Evolutionary conservation across 2,888 invertebrate species (phyloP), one percentile per base, ranked within the genome.

Genomic region (Lithophane socia): DNA sequence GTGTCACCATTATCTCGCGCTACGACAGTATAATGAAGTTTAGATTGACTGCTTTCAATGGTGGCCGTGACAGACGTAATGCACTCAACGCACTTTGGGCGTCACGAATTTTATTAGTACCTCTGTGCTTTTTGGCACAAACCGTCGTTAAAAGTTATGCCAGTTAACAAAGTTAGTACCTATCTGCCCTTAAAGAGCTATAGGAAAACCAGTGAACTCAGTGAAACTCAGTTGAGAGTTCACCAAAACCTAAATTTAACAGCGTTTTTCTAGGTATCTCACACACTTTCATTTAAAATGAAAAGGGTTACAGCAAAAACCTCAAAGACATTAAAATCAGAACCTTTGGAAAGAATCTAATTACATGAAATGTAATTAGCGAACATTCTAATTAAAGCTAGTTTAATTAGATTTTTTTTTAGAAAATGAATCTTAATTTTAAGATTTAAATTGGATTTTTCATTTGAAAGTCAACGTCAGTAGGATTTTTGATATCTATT

Each of bases 281-380:
- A 37, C 3, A 74, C 18, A 47, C 63, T 47, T 64, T 37, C 9
- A 78, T 71, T 65, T 47, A 0, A 66, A 61, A 56, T 44, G 13
- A 74, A 81, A 81, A 71, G 76, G 70, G 37, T 73, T 58, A n/a
- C 2, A 24, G 13, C n/a, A 58, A 18, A 58, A 75, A 71, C 56
- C 61, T 75, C 54, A 67, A 58, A 47, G 52, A 52, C 52, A 82
- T 77, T 81, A 63, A 69, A 82, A 70, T 47, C 80, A 29, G 29
- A 44, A n/a, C 44, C 66, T 75, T 52, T 61, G 54, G 37, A 67
- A 81, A 58, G 49, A 75, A 79, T 80, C 71, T 75, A 83, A 82
- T 83, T 69, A 72, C 64, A 83, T 37, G 49, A 74, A 74, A 65
- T 37, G 79, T 79, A 82, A 79, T 83, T 70, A 79, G 69, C 61